Evolutionary conservation across 2,113 vertebrate genomes (phyloP).

Genomic region (Sebastes fasciatus): DNA sequence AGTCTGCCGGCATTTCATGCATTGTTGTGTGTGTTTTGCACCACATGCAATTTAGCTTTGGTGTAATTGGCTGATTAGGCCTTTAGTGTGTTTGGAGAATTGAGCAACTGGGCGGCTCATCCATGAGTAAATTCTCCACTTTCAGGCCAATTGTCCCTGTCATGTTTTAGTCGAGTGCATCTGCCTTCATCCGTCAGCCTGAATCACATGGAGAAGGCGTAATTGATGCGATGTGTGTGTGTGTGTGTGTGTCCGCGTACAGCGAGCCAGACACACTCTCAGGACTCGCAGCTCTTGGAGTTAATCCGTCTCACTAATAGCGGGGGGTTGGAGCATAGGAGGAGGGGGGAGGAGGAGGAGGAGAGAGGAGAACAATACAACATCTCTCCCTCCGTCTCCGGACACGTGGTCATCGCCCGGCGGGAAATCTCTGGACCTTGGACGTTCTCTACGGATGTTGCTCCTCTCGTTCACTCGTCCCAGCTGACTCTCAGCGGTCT

Average conservation of each 20-base stretch:
- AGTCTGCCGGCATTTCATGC: conserved; percentile 5
- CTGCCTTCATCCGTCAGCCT: conserved; percentile 49
- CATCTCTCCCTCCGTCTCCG: conserved; percentile 40
- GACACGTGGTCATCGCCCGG: conserved; percentile 67
- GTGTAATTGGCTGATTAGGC: conserved; percentile 46
- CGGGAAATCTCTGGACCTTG: conserved; percentile 65
- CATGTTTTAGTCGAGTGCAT: conserved; percentile 38
- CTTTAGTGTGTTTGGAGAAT: conserved; percentile 35
- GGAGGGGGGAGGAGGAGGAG: conserved; percentile 16
- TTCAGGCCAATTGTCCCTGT: conserved; percentile 48
- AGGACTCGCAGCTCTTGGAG: conserved; percentile 59
- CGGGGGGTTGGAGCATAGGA: conserved; percentile 44
- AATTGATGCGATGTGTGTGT: conserved; percentile 45
- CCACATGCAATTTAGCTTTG: conserved; percentile 6
- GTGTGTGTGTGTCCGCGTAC: conserved; percentile 38
- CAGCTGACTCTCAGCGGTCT: conserved; percentile 61
- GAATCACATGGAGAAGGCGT: conserved; percentile 52
- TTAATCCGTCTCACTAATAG: conserved; percentile 76
- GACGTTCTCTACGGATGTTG: conserved; percentile 53
- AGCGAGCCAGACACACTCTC: conserved; percentile 55
- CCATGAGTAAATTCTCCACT: conserved; percentile 43
- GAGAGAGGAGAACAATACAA: conserved; percentile 68
- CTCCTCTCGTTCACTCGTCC: conserved; percentile 41
- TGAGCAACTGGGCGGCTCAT: conserved; percentile 27
- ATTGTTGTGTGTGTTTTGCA: conserved; percentile 11